Conservation (phyloP, 2,888 invertebrate genomes). For the Parnassius apollo region DNA sequence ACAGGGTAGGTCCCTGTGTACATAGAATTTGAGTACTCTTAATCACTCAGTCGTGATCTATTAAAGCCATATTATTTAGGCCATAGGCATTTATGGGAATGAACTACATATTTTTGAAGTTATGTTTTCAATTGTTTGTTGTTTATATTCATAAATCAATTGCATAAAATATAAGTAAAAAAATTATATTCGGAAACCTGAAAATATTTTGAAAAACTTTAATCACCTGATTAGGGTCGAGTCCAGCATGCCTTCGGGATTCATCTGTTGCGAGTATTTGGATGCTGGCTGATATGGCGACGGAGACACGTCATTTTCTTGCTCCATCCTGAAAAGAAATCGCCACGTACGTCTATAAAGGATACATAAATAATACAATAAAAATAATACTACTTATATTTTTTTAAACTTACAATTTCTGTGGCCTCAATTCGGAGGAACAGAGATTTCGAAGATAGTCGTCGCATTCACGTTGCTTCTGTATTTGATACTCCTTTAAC, state of each 20-base stretch:
- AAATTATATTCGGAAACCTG: too few species aligned
- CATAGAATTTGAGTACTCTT: too few species aligned
- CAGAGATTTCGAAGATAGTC: constrained; percentile 71
- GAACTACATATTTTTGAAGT: too few species aligned
- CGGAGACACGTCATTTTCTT: constrained; percentile 46
- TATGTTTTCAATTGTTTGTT: too few species aligned
- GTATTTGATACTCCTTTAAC: constrained; percentile 90
- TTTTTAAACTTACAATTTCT: constrained; percentile 56
- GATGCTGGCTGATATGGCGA: constrained; percentile 46
- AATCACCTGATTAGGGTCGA: constrained; percentile 43
- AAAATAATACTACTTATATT: neutral
- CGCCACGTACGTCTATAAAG: constrained; percentile 6
- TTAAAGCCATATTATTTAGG: too few species aligned
- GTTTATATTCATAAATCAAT: too few species aligned
- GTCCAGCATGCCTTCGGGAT: constrained; percentile 6
- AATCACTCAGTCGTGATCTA: too few species aligned
- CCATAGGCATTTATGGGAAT: too few species aligned
- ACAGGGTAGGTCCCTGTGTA: too few species aligned
- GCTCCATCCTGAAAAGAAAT: constrained; percentile 59
- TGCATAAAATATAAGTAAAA: too few species aligned
- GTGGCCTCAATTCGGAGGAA: constrained; percentile 62
- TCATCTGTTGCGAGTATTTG: constrained; percentile 38
- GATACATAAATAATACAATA: constrained; percentile 1
- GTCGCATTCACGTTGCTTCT: constrained; percentile 84
- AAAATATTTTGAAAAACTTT: neutral